Evolutionary conservation across 1,140 invertebrate genomes (phyloP).

Genomic region (Diploscapter pachys): DNA sequence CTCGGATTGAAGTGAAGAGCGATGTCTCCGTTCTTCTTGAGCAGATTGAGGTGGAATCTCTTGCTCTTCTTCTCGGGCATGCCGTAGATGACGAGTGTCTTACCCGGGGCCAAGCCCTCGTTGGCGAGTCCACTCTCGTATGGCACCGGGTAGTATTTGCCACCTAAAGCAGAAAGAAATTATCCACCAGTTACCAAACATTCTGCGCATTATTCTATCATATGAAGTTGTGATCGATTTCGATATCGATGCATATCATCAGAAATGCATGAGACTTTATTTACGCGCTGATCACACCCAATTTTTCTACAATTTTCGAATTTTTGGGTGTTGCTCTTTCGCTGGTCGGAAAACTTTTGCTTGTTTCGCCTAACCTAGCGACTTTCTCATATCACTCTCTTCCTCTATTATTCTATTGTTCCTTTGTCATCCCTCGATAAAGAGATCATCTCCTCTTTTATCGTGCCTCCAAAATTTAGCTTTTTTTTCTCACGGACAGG

Average conservation of each 20-base stretch:
- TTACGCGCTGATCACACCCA: not conserved
- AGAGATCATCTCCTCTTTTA: too few relatives aligned
- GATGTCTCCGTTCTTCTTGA: slow-evolving; percentile 58
- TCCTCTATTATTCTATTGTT: too few relatives aligned
- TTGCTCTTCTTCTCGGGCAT: slow-evolving; percentile 58
- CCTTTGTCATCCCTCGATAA: too few relatives aligned
- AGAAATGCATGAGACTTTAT: not conserved
- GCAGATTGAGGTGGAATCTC: slow-evolving; percentile 55
- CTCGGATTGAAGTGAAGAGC: slow-evolving; percentile 56
- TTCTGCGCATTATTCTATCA: not conserved
- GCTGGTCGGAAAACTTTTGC: too few relatives aligned
- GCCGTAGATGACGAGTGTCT: slow-evolving; percentile 52
- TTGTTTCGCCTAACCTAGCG: too few relatives aligned
- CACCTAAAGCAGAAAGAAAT: not conserved
- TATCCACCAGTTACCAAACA: not conserved
- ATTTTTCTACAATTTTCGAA: not conserved
- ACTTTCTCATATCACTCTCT: too few relatives aligned
- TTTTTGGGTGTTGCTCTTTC: too few relatives aligned
- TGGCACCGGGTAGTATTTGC: slow-evolving; percentile 51
- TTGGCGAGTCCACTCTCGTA: slow-evolving; percentile 53
- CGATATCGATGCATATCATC: not conserved
- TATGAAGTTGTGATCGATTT: not conserved
- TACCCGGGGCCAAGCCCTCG: slow-evolving; percentile 51
- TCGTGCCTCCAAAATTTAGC: too few relatives aligned
- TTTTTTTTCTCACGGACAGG: too few relatives aligned